Base-by-base conservation (phyloP, 1,140 invertebrate genomes). In the Berghia stephanieae region DNA sequence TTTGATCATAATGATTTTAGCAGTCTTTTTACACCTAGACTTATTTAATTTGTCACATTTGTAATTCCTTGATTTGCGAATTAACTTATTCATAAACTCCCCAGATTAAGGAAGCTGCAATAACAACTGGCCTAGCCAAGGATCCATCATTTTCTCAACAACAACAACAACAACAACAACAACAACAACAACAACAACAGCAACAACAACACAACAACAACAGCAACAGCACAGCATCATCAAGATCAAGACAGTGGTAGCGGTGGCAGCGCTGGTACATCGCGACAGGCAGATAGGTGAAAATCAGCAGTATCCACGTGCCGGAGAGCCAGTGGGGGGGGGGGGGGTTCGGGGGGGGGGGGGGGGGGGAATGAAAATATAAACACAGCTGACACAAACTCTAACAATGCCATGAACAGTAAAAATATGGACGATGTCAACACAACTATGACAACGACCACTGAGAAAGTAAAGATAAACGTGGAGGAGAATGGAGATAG, bases 31-130 rank as follows among this genome's bases (percentile, higher is more conserved):
- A 16, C 21, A 21, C 38, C 6, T 63, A 38, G 21, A 21, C n/a
- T 75, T 6, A 43, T 21, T 57, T 13, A 63, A 13, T 38, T 21
- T 27, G 16, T 5, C 3, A 57, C 18, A 57, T 16, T 63, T 70
- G n/a, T n/a, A n/a, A n/a, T n/a, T n/a, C n/a, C n/a, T n/a, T n/a
- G n/a, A n/a, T n/a, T n/a, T n/a, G n/a, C n/a, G n/a, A n/a, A n/a
- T n/a, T n/a, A n/a, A n/a, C n/a, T n/a, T n/a, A n/a, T 72, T 71
- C 49, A 3, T 52, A 49, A 55, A 4, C 2, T 60, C 31, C 60
- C 63, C 79, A 85, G 84, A 84, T 85, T 36, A 82, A 83, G 43
- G 84, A 85, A 55, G 84, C 83, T 52, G 84, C 84, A 31, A 55
- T 83, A 13, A 79, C 83, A 0, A 81, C 82, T 36, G 84, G 84